Conservation (phyloP, 2,888 invertebrate species). For the Melikaiella ostensackeni region DNA sequence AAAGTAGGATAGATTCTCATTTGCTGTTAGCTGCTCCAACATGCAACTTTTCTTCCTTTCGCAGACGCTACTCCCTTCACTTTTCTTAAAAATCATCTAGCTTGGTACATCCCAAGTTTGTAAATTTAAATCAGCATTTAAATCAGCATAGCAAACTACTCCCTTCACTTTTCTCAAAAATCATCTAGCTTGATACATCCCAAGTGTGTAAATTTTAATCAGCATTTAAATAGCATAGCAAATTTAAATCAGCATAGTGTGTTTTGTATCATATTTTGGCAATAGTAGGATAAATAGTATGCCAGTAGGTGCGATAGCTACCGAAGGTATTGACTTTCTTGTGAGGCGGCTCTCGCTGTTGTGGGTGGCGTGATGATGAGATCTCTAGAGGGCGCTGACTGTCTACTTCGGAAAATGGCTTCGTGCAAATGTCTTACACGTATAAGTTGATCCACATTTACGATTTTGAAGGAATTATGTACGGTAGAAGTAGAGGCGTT, state of each 20-base stretch:
- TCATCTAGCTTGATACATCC: no score
- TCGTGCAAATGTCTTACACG: conserved; percentile 51
- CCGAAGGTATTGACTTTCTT: conserved; percentile 63
- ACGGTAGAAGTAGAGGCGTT: no score
- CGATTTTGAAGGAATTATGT: no score
- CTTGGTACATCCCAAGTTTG: no score
- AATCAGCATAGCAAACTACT: not conserved
- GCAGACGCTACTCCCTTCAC: not conserved
- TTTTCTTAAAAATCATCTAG: not conserved
- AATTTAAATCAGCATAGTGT: not conserved
- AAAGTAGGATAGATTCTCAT: not conserved
- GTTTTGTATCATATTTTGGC: not conserved
- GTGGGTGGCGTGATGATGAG: conserved; percentile 63
- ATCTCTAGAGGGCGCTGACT: conserved; percentile 57
- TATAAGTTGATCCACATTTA: no score
- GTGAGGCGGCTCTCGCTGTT: conserved; percentile 50
- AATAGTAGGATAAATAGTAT: no score
- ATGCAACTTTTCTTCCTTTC: not conserved
- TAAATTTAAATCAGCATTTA: no score
- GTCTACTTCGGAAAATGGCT: conserved; percentile 26
- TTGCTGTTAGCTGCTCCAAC: not conserved
- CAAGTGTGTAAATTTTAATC: no score
- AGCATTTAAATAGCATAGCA: no score
- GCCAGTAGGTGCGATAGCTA: no score
- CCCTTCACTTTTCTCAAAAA: not conserved